These are phyloP conservation scores for Heloderma charlesbogerti DNA, from an alignment of 2,113 vertebrate genomes.

Conservation along the genomic window DNA sequence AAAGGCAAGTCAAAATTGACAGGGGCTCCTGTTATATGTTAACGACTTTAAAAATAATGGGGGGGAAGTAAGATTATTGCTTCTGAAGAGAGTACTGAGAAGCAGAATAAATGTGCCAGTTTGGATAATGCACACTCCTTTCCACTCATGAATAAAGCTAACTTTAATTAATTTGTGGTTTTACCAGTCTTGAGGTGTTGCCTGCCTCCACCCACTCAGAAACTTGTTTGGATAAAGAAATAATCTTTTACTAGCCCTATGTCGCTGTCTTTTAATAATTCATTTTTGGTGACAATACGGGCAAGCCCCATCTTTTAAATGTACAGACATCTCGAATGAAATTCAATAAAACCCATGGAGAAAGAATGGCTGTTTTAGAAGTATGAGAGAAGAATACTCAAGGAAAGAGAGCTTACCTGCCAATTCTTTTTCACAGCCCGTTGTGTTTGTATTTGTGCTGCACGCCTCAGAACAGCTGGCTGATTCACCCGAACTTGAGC, in stretches of 20 bases:
- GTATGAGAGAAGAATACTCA: constrained; percentile 52
- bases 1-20: constrained; percentile 68
- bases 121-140: constrained; percentile 71
- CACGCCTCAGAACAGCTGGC: constrained; percentile 88
- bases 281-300: constrained; percentile 77
- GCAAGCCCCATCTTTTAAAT: constrained; percentile 76
- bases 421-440: constrained; percentile 88
- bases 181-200: constrained; percentile 76
- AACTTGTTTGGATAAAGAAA: constrained; percentile 75
- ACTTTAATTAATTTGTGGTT: constrained; percentile 73
- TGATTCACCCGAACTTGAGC: constrained; percentile 89
- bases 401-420: constrained; percentile 81
- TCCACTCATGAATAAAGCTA: constrained; percentile 82
- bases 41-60: constrained; percentile 71
- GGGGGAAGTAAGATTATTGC: neutral
- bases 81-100: constrained; percentile 57
- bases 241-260: constrained; percentile 73
- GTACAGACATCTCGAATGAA: constrained; percentile 74
- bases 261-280: constrained; percentile 69
- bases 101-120: constrained; percentile 71
- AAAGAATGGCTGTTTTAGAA: constrained; percentile 55
- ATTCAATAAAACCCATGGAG: constrained; percentile 72
- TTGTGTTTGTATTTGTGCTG: constrained; percentile 84
- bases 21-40: constrained; percentile 52
- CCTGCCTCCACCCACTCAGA: constrained; percentile 45